phyloP scores from a whole-genome alignment of 2,797 vertebrate genomes.

The Chanos chanos region DNA sequence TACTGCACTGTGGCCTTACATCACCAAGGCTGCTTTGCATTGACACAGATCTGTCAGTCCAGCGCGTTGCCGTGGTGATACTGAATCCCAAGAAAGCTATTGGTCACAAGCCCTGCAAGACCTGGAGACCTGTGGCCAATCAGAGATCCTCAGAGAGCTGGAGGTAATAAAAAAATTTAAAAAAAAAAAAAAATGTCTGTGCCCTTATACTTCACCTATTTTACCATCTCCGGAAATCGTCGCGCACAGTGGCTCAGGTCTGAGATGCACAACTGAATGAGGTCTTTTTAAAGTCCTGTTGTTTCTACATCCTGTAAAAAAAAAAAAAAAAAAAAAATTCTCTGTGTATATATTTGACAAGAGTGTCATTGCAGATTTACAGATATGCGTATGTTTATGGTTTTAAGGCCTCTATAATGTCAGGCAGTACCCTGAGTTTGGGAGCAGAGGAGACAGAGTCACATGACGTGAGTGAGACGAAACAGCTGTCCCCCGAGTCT shows the following conservation, averaged over 20 bases:
- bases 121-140: slow-evolving; percentile 97
- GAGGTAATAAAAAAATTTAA: slow-evolving; percentile 81
- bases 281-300: too few relatives aligned
- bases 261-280: too few relatives aligned
- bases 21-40: slow-evolving; percentile 81
- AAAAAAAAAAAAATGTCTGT: neutral
- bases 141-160: slow-evolving; percentile 94
- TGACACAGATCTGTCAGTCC: slow-evolving; percentile 91
- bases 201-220: too few relatives aligned
- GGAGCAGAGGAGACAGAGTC: slow-evolving; percentile 65
- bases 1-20: slow-evolving; percentile 46
- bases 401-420: slow-evolving; percentile 89
- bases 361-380: too few relatives aligned
- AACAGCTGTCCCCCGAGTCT: neutral
- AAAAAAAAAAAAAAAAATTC: neutral
- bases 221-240: too few relatives aligned
- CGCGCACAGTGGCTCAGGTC: too few relatives aligned
- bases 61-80: slow-evolving; percentile 81
- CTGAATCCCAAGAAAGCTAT: slow-evolving; percentile 86
- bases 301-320: too few relatives aligned
- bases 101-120: slow-evolving; percentile 97
- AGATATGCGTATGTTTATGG: neutral
- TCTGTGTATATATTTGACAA: too few relatives aligned
- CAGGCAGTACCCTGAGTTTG: slow-evolving; percentile 80
- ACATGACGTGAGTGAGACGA: slow-evolving; percentile 59